Evolutionary conservation across 2,888 invertebrate genomes (phyloP).

Genomic region (Amblyteles armatorius): DNA sequence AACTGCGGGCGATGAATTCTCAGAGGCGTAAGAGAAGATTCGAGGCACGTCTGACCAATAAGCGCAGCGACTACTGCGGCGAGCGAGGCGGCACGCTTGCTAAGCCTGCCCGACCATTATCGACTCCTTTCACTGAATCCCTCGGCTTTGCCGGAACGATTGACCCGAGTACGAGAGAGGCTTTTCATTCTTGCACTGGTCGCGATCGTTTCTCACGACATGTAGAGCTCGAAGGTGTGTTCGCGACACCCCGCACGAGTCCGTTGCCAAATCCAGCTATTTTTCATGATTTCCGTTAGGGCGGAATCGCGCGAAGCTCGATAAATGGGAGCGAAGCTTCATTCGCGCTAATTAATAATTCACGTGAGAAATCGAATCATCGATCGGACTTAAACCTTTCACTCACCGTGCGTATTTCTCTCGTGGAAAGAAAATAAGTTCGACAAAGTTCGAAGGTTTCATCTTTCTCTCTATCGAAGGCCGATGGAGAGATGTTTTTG

Average conservation of each 20-base stretch:
- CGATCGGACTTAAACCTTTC: not conserved
- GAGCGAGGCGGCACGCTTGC: not conserved
- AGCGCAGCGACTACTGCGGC: conserved; percentile 26
- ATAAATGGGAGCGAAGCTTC: not conserved
- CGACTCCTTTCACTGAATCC: conserved; percentile 46
- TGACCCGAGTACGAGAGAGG: not conserved
- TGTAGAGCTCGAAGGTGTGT: conserved; percentile 29
- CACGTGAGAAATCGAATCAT: not conserved
- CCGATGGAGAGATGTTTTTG: no score
- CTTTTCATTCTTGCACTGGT: not conserved
- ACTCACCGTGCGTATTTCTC: not conserved
- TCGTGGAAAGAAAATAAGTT: not conserved
- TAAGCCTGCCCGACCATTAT: conserved; percentile 46
- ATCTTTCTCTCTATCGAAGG: no score
- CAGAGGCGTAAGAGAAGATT: conserved; percentile 29
- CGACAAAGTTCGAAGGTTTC: no score
- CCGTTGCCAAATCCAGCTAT: conserved; percentile 55
- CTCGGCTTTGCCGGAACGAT: not conserved
- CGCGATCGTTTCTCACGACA: conserved; percentile 30
- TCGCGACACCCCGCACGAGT: conserved; percentile 14
- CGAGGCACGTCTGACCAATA: conserved; percentile 26
- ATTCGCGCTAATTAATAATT: conserved; percentile 1
- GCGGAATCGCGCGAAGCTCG: not conserved
- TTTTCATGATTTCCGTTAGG: conserved; percentile 15
- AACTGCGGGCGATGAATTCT: not conserved